Evolutionary conservation across 2,888 invertebrate genomes (phyloP).

Genomic region (Amphipyra tragopoginis): DNA sequence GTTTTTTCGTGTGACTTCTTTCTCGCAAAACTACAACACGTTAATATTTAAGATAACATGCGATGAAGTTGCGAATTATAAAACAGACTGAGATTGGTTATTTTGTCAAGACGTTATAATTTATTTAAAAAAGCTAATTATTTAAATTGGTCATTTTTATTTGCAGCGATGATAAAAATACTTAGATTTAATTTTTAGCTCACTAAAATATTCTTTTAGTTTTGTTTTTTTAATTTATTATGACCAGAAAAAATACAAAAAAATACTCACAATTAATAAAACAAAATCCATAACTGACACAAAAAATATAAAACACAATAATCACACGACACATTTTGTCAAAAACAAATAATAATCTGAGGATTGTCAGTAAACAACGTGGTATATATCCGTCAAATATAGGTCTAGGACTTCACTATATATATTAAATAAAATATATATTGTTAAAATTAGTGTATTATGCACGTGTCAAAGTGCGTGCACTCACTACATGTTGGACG

Average conservation of each 20-base stretch:
- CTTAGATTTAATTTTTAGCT: too few species aligned
- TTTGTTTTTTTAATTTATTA: neutral
- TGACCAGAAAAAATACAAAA: neutral
- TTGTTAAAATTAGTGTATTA: slow-evolving; percentile 34
- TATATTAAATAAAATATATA: slow-evolving; percentile 34
- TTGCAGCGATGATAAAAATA: too few species aligned
- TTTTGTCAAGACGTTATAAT: too few species aligned
- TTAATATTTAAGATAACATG: too few species aligned
- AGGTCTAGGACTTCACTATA: slow-evolving; percentile 69
- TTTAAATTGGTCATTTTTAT: too few species aligned
- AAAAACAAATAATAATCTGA: slow-evolving; percentile 64
- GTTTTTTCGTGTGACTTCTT: too few species aligned
- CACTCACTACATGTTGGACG: slow-evolving; percentile 74
- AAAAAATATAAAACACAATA: slow-evolving; percentile 60
- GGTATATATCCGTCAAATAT: slow-evolving; percentile 67
- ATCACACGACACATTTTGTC: slow-evolving; percentile 77
- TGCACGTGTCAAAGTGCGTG: slow-evolving; percentile 73
- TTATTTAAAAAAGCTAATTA: too few species aligned
- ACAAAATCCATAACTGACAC: slow-evolving; percentile 73
- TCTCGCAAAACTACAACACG: too few species aligned
- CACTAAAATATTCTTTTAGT: neutral
- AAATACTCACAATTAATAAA: slow-evolving; percentile 82
- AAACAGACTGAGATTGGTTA: too few species aligned
- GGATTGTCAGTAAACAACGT: slow-evolving; percentile 37
- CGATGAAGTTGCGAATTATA: too few species aligned